phyloP scores from a whole-genome alignment of 2,888 invertebrate genomes.

The Cryptocephalus moraei region DNA sequence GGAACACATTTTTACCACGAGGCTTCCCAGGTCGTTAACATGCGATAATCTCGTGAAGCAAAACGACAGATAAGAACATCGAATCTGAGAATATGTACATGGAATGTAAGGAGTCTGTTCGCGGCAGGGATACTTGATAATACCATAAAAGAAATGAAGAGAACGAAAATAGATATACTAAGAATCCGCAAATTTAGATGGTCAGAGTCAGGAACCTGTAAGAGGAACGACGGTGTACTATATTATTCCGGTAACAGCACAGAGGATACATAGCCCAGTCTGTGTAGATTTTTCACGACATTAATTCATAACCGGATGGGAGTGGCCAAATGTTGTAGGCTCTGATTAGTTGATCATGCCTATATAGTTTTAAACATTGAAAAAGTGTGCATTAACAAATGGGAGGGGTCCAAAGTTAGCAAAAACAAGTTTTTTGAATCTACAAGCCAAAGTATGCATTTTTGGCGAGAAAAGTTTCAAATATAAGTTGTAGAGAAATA shows the following conservation, averaged over 20 bases:
- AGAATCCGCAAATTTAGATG: background rate
- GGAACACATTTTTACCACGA: conserved; percentile 1
- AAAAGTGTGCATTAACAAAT: no score
- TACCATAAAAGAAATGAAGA: background rate
- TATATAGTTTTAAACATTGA: no score
- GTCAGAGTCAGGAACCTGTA: background rate
- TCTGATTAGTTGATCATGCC: no score
- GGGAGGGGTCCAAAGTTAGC: no score
- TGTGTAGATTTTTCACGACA: no score
- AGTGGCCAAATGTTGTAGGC: no score
- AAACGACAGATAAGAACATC: conserved; percentile 1
- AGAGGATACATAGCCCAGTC: no score
- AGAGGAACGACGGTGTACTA: background rate
- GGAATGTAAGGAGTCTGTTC: background rate
- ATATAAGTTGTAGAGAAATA: no score
- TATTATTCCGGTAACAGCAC: background rate
- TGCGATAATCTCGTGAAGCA: background rate
- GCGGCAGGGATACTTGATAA: background rate
- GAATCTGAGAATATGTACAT: conserved; percentile 2
- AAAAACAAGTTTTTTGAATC: no score
- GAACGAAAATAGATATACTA: conserved; percentile 1
- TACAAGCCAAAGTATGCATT: no score
- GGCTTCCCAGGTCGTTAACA: background rate
- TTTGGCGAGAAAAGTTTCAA: no score
- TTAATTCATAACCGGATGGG: no score